Evolutionary conservation across 2,797 vertebrate genomes (phyloP).

Genomic region (Falco peregrinus): DNA sequence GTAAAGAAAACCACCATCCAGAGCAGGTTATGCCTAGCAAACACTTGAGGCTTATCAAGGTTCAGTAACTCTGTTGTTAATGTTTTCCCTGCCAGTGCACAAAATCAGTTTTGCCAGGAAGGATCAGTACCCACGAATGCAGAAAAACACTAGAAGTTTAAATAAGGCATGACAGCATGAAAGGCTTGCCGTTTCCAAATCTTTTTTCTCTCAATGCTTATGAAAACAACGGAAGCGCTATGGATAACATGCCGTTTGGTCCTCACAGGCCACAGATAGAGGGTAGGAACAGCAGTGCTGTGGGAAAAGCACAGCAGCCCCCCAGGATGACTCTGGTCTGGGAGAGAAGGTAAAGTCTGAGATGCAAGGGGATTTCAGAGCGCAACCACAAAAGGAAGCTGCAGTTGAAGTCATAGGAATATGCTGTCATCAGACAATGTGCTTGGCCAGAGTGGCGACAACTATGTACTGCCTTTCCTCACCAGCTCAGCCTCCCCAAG

Average conservation of each 20-base stretch:
- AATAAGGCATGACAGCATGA: not conserved
- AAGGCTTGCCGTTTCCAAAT: not conserved
- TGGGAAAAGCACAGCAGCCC: not conserved
- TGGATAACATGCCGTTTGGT: not conserved
- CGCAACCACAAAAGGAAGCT: conserved; percentile 3
- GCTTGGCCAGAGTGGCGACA: accelerated
- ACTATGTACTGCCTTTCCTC: not conserved
- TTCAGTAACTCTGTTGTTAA: not conserved
- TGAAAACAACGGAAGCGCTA: not conserved
- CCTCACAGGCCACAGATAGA: accelerated
- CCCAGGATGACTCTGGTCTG: not conserved
- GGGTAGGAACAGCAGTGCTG: accelerated
- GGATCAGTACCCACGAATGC: not conserved
- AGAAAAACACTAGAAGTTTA: not conserved
- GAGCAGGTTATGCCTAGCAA: not conserved
- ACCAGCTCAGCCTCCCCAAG: not conserved
- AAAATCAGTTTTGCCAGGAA: not conserved
- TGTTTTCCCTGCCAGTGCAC: not conserved
- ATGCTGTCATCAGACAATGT: accelerated
- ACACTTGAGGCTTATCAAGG: not conserved
- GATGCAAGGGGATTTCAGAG: not conserved
- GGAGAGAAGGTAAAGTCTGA: not conserved
- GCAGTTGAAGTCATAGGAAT: not conserved
- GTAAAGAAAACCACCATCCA: not conserved
- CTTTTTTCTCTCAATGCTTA: not conserved